These are phyloP conservation scores for Andricus grossulariae DNA, from an alignment of 1,140 invertebrate genomes.

Conservation along the genomic window DNA sequence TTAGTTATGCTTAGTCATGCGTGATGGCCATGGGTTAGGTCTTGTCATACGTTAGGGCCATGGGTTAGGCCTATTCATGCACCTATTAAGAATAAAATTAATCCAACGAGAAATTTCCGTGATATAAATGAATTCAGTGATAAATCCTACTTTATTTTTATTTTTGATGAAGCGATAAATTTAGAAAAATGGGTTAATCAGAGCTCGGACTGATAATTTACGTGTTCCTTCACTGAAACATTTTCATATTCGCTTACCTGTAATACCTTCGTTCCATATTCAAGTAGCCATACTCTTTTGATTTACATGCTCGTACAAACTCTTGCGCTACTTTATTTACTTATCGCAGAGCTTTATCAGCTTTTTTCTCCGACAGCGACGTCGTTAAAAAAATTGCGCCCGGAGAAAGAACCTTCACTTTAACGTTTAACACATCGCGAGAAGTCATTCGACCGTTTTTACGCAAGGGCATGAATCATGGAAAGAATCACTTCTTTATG, in stretches of 20 bases:
- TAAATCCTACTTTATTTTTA: background rate
- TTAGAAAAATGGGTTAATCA: slow-evolving; percentile 8
- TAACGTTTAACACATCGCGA: slow-evolving; percentile 14
- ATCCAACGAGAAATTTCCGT: too few species aligned
- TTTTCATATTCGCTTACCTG: slow-evolving; percentile 14
- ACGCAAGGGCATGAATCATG: slow-evolving; percentile 4
- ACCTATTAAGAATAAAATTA: too few species aligned
- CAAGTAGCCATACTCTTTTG: slow-evolving; percentile 19
- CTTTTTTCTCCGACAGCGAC: slow-evolving; percentile 1
- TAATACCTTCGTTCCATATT: slow-evolving; percentile 25
- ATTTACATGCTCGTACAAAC: slow-evolving; percentile 25
- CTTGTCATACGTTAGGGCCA: too few species aligned
- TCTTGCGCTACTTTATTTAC: slow-evolving; percentile 26
- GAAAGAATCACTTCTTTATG: background rate
- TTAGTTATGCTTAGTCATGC: fast-evolving
- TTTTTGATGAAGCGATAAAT: background rate
- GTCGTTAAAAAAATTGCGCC: slow-evolving; percentile 11
- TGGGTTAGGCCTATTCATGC: too few species aligned
- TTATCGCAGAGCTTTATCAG: slow-evolving; percentile 14
- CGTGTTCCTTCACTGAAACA: background rate
- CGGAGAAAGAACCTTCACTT: slow-evolving; percentile 18
- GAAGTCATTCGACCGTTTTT: slow-evolving; percentile 4
- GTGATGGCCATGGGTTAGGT: too few species aligned
- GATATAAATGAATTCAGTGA: background rate
- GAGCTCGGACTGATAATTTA: slow-evolving; percentile 1